Percentiles rank a stretch among this genome's conserved stretches.
Evolutionary conservation across 1,140 invertebrate genomes (phyloP).

Genomic region (Drosophila sulfurigaster): DNA sequence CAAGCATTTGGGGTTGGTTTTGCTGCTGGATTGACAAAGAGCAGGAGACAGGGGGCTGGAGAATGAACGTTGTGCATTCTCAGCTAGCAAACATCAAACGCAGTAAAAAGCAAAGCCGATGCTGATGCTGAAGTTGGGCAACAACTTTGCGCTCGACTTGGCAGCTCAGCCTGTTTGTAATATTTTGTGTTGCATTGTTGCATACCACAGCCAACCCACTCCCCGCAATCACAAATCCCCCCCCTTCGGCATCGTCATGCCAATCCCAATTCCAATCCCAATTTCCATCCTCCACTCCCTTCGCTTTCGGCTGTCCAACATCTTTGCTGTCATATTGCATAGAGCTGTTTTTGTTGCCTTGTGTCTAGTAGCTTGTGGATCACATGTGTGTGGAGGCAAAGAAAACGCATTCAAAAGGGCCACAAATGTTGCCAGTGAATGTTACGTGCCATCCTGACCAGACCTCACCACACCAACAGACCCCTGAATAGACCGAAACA

Average conservation of each 20-base stretch:
- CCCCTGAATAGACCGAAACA: conserved; percentile 37
- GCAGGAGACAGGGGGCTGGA: neutral
- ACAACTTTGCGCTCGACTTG: conserved; percentile 62
- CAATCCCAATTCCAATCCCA: neutral
- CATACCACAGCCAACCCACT: conserved; percentile 11
- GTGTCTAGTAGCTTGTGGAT: conserved; percentile 48
- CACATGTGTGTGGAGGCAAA: conserved; percentile 63
- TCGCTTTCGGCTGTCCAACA: neutral
- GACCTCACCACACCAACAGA: conserved; percentile 19
- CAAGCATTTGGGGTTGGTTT: neutral
- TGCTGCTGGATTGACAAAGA: too few relatives aligned
- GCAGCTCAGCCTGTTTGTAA: conserved; percentile 62
- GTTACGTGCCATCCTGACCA: conserved; percentile 57
- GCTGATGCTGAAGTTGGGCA: conserved; percentile 32
- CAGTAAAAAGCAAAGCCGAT: conserved; percentile 35
- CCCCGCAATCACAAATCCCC: conserved; percentile 3
- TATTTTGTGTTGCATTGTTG: conserved; percentile 70
- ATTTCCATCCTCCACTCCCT: neutral
- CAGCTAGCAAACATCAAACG: conserved; percentile 60
- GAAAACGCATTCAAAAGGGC: conserved; percentile 66
- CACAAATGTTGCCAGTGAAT: conserved; percentile 66
- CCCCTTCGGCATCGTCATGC: neutral
- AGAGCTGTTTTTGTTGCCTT: conserved; percentile 14
- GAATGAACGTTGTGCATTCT: neutral
- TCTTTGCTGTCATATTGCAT: conserved; percentile 35